phyloP scores from a whole-genome alignment of 2,888 invertebrate species.

The Drosophila infuscata region DNA sequence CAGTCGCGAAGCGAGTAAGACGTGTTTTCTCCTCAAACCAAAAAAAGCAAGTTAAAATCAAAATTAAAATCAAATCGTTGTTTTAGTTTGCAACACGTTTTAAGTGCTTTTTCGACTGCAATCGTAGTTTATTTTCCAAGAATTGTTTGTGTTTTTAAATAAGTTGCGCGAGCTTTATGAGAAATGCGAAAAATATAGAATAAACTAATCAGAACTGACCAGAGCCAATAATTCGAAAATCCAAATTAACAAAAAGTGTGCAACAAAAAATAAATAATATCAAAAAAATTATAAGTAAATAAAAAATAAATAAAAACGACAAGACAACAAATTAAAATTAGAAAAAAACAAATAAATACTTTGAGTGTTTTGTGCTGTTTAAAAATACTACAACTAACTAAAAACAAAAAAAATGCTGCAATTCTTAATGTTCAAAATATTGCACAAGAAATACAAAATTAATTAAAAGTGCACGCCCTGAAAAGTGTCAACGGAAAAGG shows the following conservation, averaged over 20 bases:
- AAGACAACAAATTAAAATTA: conserved; percentile 26
- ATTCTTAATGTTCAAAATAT: conserved; percentile 73
- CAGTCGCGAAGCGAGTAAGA: conserved; percentile 85
- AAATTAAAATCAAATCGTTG: conserved; percentile 51
- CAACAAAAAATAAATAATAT: not conserved
- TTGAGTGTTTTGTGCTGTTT: conserved; percentile 48
- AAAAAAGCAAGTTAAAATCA: conserved; percentile 21
- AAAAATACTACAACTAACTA: not conserved
- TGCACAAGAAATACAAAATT: conserved; percentile 77
- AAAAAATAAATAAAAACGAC: conserved; percentile 6
- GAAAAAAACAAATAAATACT: conserved; percentile 28
- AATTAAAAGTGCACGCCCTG: conserved; percentile 63
- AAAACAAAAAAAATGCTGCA: conserved; percentile 60
- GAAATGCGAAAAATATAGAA: conserved; percentile 67
- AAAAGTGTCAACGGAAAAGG: conserved; percentile 31
- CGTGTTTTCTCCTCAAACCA: conserved; percentile 82
- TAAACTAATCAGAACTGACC: conserved; percentile 34
- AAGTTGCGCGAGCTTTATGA: conserved; percentile 64
- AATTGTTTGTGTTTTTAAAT: conserved; percentile 78
- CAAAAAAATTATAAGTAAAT: conserved; percentile 16
- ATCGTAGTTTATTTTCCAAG: conserved; percentile 37
- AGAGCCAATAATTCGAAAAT: not conserved
- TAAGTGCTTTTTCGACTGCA: conserved; percentile 77
- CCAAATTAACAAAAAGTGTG: not conserved
- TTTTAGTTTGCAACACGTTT: conserved; percentile 79